Evolutionary conservation across 2,888 invertebrate genomes (phyloP).

Genomic region (Apamea epomidion): DNA sequence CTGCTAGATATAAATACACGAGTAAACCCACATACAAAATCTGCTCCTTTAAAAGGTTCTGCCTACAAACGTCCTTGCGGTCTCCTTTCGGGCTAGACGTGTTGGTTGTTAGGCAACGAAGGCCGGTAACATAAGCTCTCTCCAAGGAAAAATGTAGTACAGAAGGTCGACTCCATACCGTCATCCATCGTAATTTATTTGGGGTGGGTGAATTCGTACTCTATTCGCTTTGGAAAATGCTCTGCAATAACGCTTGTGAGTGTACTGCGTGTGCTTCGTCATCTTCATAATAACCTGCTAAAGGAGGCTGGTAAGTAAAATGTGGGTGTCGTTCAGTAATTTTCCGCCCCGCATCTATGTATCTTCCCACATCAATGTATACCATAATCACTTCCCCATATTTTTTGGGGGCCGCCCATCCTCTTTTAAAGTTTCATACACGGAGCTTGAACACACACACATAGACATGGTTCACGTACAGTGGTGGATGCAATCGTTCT

Average conservation of each 20-base stretch:
- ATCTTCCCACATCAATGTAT: not conserved
- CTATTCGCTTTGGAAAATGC: not conserved
- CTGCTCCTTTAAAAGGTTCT: not conserved
- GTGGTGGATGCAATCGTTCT: not conserved
- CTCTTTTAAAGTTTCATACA: not conserved
- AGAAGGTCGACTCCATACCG: slow-evolving; percentile 4
- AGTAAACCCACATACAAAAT: not conserved
- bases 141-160: slow-evolving; percentile 12
- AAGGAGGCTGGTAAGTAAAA: not conserved
- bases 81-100: slow-evolving; percentile 42
- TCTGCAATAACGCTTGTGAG: not conserved
- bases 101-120: slow-evolving; percentile 40
- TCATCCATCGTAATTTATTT: not conserved
- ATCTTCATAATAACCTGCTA: too few species aligned
- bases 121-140: slow-evolving; percentile 31
- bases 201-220: not conserved
- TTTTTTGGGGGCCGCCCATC: not conserved
- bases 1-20: not conserved
- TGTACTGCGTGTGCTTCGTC: too few species aligned
- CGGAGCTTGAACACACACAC: not conserved
- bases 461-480: not conserved
- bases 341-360: not conserved
- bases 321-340: not conserved
- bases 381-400: not conserved
- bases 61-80: slow-evolving; percentile 30